Conservation (phyloP, 2,113 vertebrate genomes). For the Malurus elegans region DNA sequence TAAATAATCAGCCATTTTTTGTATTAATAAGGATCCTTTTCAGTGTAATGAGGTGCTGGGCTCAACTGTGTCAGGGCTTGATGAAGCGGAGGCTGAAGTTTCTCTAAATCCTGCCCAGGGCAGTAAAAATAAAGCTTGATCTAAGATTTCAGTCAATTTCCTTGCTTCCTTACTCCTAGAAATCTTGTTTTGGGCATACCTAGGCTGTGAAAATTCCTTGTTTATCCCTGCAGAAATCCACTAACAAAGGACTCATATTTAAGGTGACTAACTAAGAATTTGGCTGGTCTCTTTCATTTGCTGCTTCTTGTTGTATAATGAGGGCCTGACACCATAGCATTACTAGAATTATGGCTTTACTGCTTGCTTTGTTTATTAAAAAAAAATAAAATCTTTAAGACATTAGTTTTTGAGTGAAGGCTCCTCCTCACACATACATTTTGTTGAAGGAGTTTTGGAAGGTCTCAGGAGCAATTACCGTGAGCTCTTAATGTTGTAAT, state of each 20-base stretch:
- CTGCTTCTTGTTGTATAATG: neutral
- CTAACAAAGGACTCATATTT: neutral
- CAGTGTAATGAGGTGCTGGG: neutral
- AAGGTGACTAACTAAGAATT: neutral
- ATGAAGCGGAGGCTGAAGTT: neutral
- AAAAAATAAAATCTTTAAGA: neutral
- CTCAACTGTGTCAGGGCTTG: neutral
- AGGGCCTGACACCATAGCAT: neutral
- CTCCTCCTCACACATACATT: neutral
- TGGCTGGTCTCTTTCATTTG: neutral
- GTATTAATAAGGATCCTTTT: neutral
- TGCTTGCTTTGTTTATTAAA: neutral
- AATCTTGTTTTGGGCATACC: neutral
- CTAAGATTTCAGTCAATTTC: conserved; percentile 14
- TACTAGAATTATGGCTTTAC: neutral
- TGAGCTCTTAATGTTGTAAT: neutral
- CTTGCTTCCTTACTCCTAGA: neutral
- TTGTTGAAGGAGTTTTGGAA: conserved; percentile 15
- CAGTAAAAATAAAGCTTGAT: conserved; percentile 4
- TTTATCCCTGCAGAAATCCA: conserved; percentile 24
- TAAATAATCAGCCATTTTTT: neutral
- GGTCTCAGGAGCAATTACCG: neutral
- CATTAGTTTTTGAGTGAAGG: neutral
- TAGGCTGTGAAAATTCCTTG: conserved; percentile 1
- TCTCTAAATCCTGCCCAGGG: neutral